phyloP scores from a whole-genome alignment of 2,797 vertebrate species.

The Macrochelys suwanniensis region DNA sequence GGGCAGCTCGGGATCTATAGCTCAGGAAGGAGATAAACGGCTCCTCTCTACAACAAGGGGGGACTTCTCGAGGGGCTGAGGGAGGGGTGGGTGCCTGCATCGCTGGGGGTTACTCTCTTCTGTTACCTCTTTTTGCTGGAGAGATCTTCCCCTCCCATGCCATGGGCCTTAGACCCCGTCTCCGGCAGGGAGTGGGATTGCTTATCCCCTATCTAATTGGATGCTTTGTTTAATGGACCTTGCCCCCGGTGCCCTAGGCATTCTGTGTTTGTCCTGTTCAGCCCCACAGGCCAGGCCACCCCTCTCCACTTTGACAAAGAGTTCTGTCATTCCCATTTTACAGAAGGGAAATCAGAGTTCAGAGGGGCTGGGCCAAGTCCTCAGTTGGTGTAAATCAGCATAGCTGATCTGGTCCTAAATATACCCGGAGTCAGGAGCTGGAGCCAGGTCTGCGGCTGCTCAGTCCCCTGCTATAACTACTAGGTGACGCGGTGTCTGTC shows the following conservation, averaged over 20 bases:
- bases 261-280: not conserved
- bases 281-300: not conserved
- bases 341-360: not conserved
- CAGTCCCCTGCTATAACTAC: not conserved
- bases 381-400: not conserved
- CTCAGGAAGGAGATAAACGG: conserved; percentile 23
- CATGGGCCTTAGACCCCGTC: not conserved
- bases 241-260: not conserved
- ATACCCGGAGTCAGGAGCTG: not conserved
- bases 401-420: not conserved
- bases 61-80: not conserved
- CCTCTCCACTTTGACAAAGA: not conserved
- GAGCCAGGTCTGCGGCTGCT: not conserved
- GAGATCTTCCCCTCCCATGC: not conserved
- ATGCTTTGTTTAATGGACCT: not conserved
- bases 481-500: not conserved
- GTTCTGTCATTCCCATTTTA: not conserved
- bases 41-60: not conserved
- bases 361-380: not conserved
- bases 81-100: not conserved
- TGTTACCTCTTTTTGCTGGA: not conserved
- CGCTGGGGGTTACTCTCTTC: not conserved
- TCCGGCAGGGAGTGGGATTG: not conserved
- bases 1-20: conserved; percentile 6
- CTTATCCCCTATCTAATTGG: not conserved